phyloP scores from a whole-genome alignment of 2,113 vertebrate genomes.

The Macquaria australasica region DNA sequence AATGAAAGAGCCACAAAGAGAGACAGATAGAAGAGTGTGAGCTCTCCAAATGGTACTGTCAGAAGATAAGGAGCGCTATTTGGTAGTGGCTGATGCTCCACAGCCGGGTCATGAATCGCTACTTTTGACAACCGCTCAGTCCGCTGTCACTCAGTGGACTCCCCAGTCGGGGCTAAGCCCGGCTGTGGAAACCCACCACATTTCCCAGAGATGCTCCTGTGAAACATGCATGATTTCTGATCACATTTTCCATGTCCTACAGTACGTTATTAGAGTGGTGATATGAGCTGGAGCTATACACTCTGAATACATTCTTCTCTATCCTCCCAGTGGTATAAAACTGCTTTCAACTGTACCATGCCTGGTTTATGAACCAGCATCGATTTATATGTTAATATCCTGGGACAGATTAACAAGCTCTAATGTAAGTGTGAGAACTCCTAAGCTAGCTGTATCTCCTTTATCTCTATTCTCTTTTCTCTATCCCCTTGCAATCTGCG shows the following conservation, averaged over 20 bases:
- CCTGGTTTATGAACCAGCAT: slow-evolving; percentile 70
- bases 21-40: slow-evolving; percentile 54
- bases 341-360: slow-evolving; percentile 48
- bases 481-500: slow-evolving; percentile 35
- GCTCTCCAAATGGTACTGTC: slow-evolving; percentile 62
- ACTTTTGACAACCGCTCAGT: slow-evolving; percentile 74
- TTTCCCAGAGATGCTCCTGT: slow-evolving; percentile 42
- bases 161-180: slow-evolving; percentile 54
- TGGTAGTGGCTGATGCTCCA: slow-evolving; percentile 63
- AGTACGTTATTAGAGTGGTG: slow-evolving; percentile 39
- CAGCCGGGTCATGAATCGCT: slow-evolving; percentile 65
- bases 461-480: slow-evolving; percentile 45
- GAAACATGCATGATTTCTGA: slow-evolving; percentile 66
- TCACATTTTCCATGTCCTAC: slow-evolving; percentile 56
- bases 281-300: slow-evolving; percentile 40
- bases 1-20: slow-evolving; percentile 39
- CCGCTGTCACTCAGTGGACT: slow-evolving; percentile 64
- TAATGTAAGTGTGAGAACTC: slow-evolving; percentile 61
- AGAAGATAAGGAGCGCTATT: slow-evolving; percentile 77
- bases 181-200: slow-evolving; percentile 50
- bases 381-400: slow-evolving; percentile 78
- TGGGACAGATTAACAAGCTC: slow-evolving; percentile 62
- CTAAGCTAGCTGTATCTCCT: slow-evolving; percentile 47
- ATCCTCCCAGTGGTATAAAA: slow-evolving; percentile 38
- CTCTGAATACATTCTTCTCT: slow-evolving; percentile 40